Base-by-base conservation (phyloP, 2,888 invertebrate species). In the Papilio gigon region DNA sequence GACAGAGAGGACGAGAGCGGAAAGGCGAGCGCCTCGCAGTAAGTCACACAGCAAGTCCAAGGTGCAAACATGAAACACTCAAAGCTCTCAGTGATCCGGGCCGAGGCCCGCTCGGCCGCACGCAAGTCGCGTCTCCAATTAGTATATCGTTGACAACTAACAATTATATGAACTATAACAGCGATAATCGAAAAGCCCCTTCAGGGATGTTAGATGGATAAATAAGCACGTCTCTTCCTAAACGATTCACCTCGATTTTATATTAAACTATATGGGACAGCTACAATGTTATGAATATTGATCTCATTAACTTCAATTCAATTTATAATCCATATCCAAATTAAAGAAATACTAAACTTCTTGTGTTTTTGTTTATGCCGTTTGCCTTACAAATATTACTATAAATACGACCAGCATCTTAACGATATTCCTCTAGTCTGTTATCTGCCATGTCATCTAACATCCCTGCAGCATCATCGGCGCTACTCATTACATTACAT, bases 61-160 rank as follows among this genome's bases (percentile, higher is more conserved):
- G 92, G 92, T 92, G 92, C 92, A 92, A 92, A 92, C 92, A 92
- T 92, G 92, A 91, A 92, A 92, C 92, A 92, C 91, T 92, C 90
- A 92, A 92, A 92, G 92, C 92, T 91, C 91, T 92, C 86, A 89
- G 90, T 92, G 88, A 87, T 85, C 86, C 84, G 84, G 80, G 80
- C 79, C 79, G 83, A 86, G 81, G 80, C 82, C 77, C 76, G 78
- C 76, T 84, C 84, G 84, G 86, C 87, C 87, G 88, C 84, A 90
- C 88, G 88, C 85, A 89, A 86, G 80, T 80, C 78, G 76, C 73
- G 70, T 74, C 71, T 68, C 71, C 74, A 77, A 70, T 71, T 72
- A 74, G 63, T 27, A 74, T 76, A 68, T 68, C 75, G 74, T 77
- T 75, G 77, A 79, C 76, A 79, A 76, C 84, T 84, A 84, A 84